Evolutionary conservation across 2,888 invertebrate genomes (phyloP).

Genomic region (Polymixis lichenea): DNA sequence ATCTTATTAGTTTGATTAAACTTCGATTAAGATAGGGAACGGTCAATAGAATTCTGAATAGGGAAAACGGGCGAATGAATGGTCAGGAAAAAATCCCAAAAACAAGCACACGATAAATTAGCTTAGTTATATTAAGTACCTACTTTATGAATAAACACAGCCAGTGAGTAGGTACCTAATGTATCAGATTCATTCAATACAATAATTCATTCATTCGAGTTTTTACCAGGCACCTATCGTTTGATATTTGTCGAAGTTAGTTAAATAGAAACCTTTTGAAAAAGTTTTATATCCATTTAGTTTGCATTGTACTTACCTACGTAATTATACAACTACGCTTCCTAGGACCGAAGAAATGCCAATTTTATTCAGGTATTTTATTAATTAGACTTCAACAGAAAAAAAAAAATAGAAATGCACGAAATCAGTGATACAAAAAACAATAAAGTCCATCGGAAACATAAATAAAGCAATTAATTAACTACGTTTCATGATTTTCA

Average conservation of each 20-base stretch:
- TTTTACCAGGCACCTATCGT: neutral
- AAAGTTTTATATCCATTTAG: neutral
- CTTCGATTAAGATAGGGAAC: neutral
- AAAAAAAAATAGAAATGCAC: slow-evolving; percentile 1
- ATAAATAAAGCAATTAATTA: slow-evolving; percentile 8
- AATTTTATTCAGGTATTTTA: neutral
- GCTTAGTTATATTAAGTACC: no score
- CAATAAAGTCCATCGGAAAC: slow-evolving; percentile 13
- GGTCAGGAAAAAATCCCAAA: neutral
- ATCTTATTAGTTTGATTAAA: neutral
- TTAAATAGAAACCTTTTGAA: neutral
- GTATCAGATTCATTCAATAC: neutral
- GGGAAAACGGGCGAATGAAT: neutral
- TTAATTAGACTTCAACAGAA: slow-evolving; percentile 1
- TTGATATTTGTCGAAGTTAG: neutral
- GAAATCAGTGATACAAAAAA: slow-evolving; percentile 18
- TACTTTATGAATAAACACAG: neutral
- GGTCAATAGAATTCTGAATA: neutral
- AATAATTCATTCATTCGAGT: neutral
- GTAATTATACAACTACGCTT: neutral
- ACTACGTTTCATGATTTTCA: slow-evolving; percentile 18
- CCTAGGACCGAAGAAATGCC: neutral
- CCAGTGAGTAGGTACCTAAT: neutral
- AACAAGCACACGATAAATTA: neutral
- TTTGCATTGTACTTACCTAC: neutral